phyloP scores from a whole-genome alignment of 2,888 invertebrate genomes.

The Eumacrocentrus americanus region DNA sequence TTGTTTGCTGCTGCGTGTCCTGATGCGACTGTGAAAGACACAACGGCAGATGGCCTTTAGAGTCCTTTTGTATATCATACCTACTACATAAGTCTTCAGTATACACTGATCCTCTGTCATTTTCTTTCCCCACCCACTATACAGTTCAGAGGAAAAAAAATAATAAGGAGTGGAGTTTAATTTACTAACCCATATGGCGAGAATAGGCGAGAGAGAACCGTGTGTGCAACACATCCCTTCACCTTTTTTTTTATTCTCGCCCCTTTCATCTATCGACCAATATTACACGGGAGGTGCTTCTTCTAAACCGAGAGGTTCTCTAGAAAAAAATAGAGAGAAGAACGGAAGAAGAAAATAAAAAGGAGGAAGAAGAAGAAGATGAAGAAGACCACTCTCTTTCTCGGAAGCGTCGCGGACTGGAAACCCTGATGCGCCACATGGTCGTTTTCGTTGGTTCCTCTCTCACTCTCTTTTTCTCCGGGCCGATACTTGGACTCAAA shows the following conservation, averaged over 20 bases:
- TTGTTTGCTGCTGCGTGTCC: too few species aligned
- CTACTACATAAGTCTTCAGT: background rate
- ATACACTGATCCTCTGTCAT: constrained; percentile 12
- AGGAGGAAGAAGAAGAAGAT: too few species aligned
- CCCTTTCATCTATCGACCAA: constrained; percentile 22
- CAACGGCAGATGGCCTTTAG: constrained; percentile 50
- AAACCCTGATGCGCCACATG: constrained; percentile 37
- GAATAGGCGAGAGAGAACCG: too few species aligned
- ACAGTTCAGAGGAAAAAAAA: background rate
- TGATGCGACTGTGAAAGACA: constrained; percentile 2
- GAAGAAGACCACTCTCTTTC: constrained; percentile 37
- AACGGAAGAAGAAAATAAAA: too few species aligned
- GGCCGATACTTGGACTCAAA: too few species aligned
- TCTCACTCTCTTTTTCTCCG: too few species aligned
- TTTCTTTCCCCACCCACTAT: constrained; percentile 21
- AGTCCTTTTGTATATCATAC: constrained; percentile 39
- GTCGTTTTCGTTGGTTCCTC: constrained; percentile 34
- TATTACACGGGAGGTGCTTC: constrained; percentile 19
- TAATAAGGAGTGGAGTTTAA: constrained; percentile 42
- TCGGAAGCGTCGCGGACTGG: constrained; percentile 43
- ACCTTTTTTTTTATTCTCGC: background rate
- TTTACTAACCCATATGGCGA: constrained; percentile 54
- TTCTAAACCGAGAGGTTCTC: constrained; percentile 21
- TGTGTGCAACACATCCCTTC: too few species aligned
- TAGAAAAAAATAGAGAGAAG: constrained; percentile 9